phyloP scores from a whole-genome alignment of 1,140 invertebrate species.

The Diorhabda carinulata region DNA sequence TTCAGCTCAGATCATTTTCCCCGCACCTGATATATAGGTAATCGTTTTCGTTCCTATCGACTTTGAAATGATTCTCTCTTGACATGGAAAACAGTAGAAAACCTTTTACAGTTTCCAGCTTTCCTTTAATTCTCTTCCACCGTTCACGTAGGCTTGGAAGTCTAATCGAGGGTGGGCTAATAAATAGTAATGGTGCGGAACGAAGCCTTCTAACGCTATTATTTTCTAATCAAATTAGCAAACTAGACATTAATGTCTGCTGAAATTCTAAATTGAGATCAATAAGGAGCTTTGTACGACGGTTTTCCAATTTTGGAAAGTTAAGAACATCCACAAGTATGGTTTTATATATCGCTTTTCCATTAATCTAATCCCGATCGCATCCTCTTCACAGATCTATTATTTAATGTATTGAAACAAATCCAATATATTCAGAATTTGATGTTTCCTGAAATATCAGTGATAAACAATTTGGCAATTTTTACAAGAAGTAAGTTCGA shows the following conservation, averaged over 20 bases:
- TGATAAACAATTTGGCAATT: too few relatives aligned
- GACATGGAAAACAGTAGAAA: conserved; percentile 19
- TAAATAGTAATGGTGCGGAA: conserved; percentile 31
- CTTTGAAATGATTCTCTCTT: conserved; percentile 1
- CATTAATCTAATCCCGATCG: too few relatives aligned
- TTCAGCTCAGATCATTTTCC: background rate
- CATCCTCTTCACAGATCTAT: too few relatives aligned
- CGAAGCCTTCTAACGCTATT: conserved; percentile 31
- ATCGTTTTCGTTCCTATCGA: background rate
- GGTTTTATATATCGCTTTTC: too few relatives aligned
- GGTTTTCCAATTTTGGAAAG: too few relatives aligned
- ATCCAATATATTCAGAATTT: too few relatives aligned
- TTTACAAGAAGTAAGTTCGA: too few relatives aligned
- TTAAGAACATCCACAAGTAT: too few relatives aligned
- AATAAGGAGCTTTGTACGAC: conserved; percentile 10
- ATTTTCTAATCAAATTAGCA: conserved; percentile 27
- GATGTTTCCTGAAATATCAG: too few relatives aligned
- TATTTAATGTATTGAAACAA: too few relatives aligned
- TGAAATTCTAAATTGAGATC: conserved; percentile 21
- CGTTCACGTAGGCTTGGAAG: conserved; percentile 24
- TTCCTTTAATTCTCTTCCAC: conserved; percentile 29
- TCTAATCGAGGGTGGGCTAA: conserved; percentile 35
- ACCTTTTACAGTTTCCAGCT: conserved; percentile 10
- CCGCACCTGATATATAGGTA: background rate
- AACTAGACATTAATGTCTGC: conserved; percentile 28